Base-by-base conservation (phyloP, 2,113 vertebrate species). In the Piprites chloris region DNA sequence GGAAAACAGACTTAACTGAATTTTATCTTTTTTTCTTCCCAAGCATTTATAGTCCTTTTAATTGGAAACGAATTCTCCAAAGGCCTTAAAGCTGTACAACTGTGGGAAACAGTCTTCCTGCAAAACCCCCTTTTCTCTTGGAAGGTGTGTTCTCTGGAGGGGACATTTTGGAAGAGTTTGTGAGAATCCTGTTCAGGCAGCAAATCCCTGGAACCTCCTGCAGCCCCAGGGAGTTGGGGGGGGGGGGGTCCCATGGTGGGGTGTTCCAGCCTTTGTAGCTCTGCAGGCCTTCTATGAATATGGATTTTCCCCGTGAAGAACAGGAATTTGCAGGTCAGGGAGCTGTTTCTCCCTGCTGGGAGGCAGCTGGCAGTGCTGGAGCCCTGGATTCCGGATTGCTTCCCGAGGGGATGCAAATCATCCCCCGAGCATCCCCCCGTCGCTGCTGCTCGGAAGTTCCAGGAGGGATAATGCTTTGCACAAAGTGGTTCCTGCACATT, bases 1-100 rank as follows among this genome's bases (percentile, higher is more conserved):
- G 93, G 95, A 96, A 56, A 97, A 97, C 49, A 81, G 59, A 74
- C 63, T 93, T 66, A 20, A 21, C 93, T 97, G 94, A 24, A 74
- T 33, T 52, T 39, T 13, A 20, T 52, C 5, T 0, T 50, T 52
- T 47, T 27, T 30, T 12, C 46, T 84, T 80, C 87, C 87, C 59
- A 2, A 66, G 93, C 14, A 1, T 75, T 88, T 27, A 12, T 55
- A 58, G 58, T 37, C 82, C 59, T 83, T 95, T 73, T 78, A 69
- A 93, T 88, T 80, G 55, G 87, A 37, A 79, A 50, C 21, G 13
- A 76, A 53, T 33, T 85, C 69, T 78, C 28, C 59, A 65, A 62
- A 81, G 59, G 65, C 39, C 77, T 78, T 46, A 50, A 90, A 80
- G 32, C 50, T 47, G 59, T 35, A 19, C 35, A 85, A 8, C 12